phyloP scores from a whole-genome alignment of 2,888 invertebrate species.

The Bedellia somnulentella region DNA sequence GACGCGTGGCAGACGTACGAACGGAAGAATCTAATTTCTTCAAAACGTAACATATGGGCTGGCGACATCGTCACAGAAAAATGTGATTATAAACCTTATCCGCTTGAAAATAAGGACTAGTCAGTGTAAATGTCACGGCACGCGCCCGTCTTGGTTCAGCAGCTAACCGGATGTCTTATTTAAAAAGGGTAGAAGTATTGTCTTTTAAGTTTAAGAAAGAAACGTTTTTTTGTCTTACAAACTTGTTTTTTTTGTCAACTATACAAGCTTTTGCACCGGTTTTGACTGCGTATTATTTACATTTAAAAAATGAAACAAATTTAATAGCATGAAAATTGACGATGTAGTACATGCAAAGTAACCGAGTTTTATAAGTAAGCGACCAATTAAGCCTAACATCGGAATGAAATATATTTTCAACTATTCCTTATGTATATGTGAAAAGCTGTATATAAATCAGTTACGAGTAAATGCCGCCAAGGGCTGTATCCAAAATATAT shows the following conservation, averaged over 20 bases:
- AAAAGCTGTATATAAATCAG: too few relatives aligned
- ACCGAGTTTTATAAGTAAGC: too few relatives aligned
- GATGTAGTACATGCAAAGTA: too few relatives aligned
- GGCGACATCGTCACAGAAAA: neutral
- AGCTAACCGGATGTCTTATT: neutral
- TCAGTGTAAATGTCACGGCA: neutral
- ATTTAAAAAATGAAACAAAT: too few relatives aligned
- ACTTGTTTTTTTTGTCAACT: conserved; percentile 1
- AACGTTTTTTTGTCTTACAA: neutral
- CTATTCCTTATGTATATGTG: too few relatives aligned
- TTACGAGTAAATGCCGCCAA: too few relatives aligned
- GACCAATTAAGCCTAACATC: too few relatives aligned
- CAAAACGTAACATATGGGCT: conserved; percentile 12
- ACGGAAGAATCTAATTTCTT: conserved; percentile 45
- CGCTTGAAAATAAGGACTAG: neutral
- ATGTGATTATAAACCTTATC: neutral
- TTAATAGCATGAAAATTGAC: too few relatives aligned
- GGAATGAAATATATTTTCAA: too few relatives aligned
- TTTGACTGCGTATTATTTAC: too few relatives aligned
- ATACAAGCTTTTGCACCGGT: too few relatives aligned
- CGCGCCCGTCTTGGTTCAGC: neutral
- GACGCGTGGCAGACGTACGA: conserved; percentile 44
- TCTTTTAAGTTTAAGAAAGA: neutral
- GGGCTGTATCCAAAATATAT: too few relatives aligned
- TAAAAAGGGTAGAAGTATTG: neutral